phyloP scores from a whole-genome alignment of 2,797 vertebrate genomes.

The Neoniphon sammara region DNA sequence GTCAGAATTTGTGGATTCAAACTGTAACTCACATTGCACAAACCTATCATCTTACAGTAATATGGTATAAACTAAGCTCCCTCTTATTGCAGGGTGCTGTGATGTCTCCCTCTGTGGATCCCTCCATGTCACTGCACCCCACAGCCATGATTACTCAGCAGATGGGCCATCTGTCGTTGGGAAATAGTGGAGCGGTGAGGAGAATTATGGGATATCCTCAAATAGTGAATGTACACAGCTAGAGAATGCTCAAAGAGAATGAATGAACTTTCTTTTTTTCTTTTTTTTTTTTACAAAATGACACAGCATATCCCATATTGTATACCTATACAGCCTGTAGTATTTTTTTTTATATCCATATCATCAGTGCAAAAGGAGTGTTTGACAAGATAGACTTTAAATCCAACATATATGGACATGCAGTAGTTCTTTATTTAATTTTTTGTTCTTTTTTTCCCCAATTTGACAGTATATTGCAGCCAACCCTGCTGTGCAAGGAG shows the following conservation, averaged over 20 bases:
- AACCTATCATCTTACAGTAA: constrained; percentile 26
- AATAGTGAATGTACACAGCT: neutral
- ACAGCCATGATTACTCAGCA: constrained; percentile 97
- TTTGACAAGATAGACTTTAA: neutral
- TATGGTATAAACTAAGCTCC: constrained; percentile 4
- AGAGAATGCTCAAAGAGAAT: neutral
- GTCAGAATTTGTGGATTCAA: neutral
- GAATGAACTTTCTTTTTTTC: no score
- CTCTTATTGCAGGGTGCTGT: constrained; percentile 87
- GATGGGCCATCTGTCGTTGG: constrained; percentile 98
- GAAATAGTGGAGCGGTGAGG: constrained; percentile 93
- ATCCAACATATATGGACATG: neutral
- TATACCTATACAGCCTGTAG: no score
- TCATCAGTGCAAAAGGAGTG: neutral
- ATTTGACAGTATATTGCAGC: constrained; percentile 93
- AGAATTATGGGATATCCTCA: constrained; percentile 65
- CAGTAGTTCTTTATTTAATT: neutral
- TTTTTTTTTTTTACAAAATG: neutral
- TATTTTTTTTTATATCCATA: no score
- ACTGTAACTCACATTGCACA: constrained; percentile 4
- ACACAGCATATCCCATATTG: neutral
- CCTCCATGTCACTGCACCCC: constrained; percentile 97
- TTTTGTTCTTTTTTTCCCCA: constrained; percentile 31
- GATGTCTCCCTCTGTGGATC: constrained; percentile 98
- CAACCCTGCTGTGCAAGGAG: constrained; percentile 94